Base-by-base conservation (phyloP, 2,113 vertebrate species). In the Corydoras maculifer region DNA sequence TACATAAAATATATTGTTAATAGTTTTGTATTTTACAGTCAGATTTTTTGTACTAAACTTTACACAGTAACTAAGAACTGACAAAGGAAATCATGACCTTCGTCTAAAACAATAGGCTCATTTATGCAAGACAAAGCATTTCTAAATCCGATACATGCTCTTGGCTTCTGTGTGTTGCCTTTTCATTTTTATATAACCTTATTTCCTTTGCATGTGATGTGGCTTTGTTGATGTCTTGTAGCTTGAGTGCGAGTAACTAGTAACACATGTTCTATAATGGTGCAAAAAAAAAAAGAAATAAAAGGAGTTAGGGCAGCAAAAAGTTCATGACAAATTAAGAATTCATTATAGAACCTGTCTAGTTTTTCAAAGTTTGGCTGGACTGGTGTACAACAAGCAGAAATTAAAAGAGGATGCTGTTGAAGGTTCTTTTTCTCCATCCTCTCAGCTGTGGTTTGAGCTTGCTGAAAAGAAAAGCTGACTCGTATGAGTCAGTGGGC, bases 171-270 rank as follows among this genome's bases (percentile, higher is more conserved):
- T 35, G 48, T 11, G 15, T 3, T 48, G 50, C 8, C 32, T 30
- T 66, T 66, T 60, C 32, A 59, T 73, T 66, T 73, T 50, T 68
- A 58, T 68, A 58, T 54, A 73, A 60, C 61, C 69, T 62, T 59
- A 68, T 32, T 54, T 43, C 35, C 25, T 67, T 35, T 51, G 55
- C 57, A 32, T 62, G 25, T 3, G 14, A 43, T 65, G 58, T 54
- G 51, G 58, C 51, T 29, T 43, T 29, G 48, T 65, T 68, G 75
- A 53, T 55, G 70, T 35, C 51, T 43, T 49, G n/a, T 43, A 35
- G 43, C 63, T 73, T 25, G 18, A 25, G 18, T 25, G 18, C 18
- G 18, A 72, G 60, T 68, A 68, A 76, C 35, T 57, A 59, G 54
- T 15, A 53, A n/a, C 69, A 76, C 58, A 72, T 71, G 63, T 66